A percentile compares a stretch with the other conserved stretches of the same genome.
phyloP scores from a whole-genome alignment of 2,797 vertebrate species.

The Diglossa cyanea region DNA sequence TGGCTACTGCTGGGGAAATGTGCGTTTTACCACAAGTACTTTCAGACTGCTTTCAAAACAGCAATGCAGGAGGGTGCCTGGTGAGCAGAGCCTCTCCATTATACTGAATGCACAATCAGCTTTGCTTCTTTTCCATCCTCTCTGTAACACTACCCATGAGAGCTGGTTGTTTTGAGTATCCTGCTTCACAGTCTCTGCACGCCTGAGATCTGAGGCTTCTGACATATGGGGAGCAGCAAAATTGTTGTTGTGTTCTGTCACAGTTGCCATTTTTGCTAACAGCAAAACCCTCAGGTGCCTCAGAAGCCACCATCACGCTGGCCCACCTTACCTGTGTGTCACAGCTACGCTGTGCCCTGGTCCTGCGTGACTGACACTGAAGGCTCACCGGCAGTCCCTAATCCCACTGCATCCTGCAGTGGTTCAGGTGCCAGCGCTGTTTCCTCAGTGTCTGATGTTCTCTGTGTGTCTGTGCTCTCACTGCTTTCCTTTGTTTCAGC shows the following conservation, averaged over 20 bases:
- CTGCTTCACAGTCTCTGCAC: not conserved
- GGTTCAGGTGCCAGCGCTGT: not conserved
- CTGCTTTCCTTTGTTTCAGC: not conserved
- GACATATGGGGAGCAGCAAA: not conserved
- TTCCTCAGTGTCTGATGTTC: not conserved
- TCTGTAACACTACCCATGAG: not conserved
- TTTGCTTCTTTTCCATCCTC: not conserved
- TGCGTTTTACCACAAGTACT: not conserved
- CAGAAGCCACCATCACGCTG: not conserved
- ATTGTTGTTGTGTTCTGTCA: not conserved
- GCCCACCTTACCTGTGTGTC: constrained; percentile 23
- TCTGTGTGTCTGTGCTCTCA: not conserved
- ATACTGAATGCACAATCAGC: not conserved
- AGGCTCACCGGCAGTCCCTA: not conserved
- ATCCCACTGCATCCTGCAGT: not conserved
- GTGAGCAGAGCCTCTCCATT: not conserved
- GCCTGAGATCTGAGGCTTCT: not conserved
- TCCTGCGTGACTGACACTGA: not conserved
- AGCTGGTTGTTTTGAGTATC: not conserved
- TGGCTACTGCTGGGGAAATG: not conserved
- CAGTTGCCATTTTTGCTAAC: not conserved
- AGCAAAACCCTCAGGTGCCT: constrained; percentile 3
- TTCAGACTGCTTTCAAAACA: not conserved
- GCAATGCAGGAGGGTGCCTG: not conserved
- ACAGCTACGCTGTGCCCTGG: not conserved